Evolutionary conservation across 2,797 vertebrate genomes (phyloP), one percentile per base, ranked within the genome.

Genomic region (Ficedula albicollis): DNA sequence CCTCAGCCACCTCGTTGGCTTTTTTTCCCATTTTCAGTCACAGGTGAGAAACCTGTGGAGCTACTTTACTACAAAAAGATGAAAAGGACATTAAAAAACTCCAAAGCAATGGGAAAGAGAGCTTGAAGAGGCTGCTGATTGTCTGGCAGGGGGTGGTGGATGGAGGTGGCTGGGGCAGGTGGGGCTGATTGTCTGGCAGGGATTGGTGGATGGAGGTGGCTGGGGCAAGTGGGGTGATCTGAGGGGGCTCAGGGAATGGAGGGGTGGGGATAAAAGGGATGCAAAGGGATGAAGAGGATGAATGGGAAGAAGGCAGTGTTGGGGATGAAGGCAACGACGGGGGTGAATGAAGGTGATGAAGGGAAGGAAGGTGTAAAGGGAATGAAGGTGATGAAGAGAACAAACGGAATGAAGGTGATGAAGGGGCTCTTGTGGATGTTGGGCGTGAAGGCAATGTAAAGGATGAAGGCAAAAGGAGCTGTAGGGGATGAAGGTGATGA

Each of bases 1-100:
- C 25, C 48, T 49, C 48, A 49, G 48, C 25, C 34, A 17, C 32
- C 8, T 66, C 0, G 0, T 4, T 27, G 30, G 30, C 2, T 34
- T 26, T 17, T 69, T 64, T 12, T 3, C 13, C 13, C 17, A 1
- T 70, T 77, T 75, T 74, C 77, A 67, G 17, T 6, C 67, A 80
- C 18, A 49, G 13, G 4, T 22, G 39, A 68, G 12, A 56, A 68
- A 12, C 25, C 20, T 25, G 15, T 3, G 4, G 59, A 56, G 68
- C 48, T 43, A 52, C 19, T 6, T 48, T 12, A 41, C 15, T 15
- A 26, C 1, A 15, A 43, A 72, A 77, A 69, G 10, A 44, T 16
- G 15, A 30, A 39, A 72, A 72, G 6, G 8, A 51, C 2, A 4
- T 0, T 7, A 19, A 49, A 27, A 25, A 23, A 17, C 18, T 11